Conservation (phyloP, 1,140 invertebrate species). For the Pogonus chalceus region DNA sequence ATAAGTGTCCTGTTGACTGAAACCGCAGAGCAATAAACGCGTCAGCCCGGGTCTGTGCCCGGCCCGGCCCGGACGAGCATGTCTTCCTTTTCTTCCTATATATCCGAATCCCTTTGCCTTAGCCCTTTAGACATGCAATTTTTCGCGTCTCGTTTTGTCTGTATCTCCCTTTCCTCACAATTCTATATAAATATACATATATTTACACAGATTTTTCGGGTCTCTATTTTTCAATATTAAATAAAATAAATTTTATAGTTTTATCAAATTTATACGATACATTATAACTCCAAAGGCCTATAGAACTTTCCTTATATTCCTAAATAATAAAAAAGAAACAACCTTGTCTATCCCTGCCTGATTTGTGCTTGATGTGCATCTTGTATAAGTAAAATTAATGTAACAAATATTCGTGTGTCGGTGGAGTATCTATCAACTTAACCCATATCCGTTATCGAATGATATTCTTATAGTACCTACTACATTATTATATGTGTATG, state of each 20-base stretch:
- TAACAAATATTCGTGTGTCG: background rate
- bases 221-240: background rate
- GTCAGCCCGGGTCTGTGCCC: background rate
- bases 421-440: slow-evolving; percentile 4
- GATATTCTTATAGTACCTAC: background rate
- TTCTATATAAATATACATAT: background rate
- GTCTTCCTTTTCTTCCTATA: background rate
- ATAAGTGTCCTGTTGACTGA: background rate
- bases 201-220: background rate
- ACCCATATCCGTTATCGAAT: background rate
- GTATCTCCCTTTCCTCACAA: background rate
- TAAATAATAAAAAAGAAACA: background rate
- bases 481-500: too few relatives aligned
- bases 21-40: slow-evolving; percentile 4
- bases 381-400: background rate
- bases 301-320: too few relatives aligned
- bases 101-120: background rate
- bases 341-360: too few relatives aligned
- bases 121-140: background rate
- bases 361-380: background rate
- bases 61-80: background rate
- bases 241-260: too few relatives aligned
- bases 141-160: too few relatives aligned
- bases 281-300: too few relatives aligned
- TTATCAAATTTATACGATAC: too few relatives aligned